phyloP scores from a whole-genome alignment of 2,113 vertebrate genomes.

The Campylorhamphus procurvoides region DNA sequence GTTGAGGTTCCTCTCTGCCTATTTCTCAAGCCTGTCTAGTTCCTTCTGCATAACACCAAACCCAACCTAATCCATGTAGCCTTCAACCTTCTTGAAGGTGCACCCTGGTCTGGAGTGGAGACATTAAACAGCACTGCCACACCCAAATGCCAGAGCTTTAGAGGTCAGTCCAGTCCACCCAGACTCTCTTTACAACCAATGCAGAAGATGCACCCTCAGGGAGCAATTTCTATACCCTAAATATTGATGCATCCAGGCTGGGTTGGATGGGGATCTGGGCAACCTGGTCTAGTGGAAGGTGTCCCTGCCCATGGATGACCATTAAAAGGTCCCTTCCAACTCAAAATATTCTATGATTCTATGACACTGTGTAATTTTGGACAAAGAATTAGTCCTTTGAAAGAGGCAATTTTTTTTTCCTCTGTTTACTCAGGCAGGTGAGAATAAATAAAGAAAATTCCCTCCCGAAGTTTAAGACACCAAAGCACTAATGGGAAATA shows the following conservation, averaged over 20 bases:
- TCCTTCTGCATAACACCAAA: background rate
- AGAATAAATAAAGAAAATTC: background rate
- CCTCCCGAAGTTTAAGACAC: background rate
- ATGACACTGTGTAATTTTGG: background rate
- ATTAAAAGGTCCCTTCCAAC: background rate
- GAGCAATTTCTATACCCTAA: background rate
- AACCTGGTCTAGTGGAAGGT: background rate
- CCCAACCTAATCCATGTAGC: background rate
- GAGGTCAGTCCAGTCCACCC: background rate
- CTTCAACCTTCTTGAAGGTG: background rate
- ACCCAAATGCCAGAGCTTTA: background rate
- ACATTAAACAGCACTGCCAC: background rate
- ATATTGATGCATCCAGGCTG: background rate
- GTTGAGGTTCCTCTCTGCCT: background rate
- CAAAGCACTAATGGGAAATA: background rate
- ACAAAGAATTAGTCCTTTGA: background rate
- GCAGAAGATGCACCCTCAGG: background rate
- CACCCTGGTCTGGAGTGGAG: background rate
- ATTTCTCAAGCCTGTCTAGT: background rate
- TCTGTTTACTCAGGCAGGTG: background rate
- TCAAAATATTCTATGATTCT: background rate
- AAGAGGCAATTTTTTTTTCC: rapidly evolving
- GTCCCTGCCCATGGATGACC: background rate
- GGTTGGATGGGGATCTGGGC: background rate
- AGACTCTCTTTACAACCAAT: background rate